These are phyloP conservation scores for Pseudochirops corinnae DNA, from an alignment of 2,797 vertebrate genomes.

Conservation along the genomic window DNA sequence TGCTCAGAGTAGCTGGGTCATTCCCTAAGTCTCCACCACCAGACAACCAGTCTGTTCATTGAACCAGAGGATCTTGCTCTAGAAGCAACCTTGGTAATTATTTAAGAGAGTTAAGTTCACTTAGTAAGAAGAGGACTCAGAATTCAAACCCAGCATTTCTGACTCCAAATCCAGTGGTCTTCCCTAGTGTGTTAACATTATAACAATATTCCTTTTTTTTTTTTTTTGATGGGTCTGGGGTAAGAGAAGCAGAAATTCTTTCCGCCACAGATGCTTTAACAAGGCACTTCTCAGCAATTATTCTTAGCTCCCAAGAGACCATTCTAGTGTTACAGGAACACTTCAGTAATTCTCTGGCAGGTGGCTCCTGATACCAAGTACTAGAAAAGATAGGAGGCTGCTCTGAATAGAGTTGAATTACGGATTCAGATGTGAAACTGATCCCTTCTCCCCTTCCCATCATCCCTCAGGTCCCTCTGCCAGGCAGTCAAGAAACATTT, in stretches of 20 bases:
- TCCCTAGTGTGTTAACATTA: background rate
- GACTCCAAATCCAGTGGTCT: background rate
- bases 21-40: background rate
- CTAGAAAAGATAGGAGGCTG: background rate
- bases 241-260: background rate
- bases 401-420: background rate
- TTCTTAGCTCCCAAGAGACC: background rate
- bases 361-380: background rate
- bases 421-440: background rate
- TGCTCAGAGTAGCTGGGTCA: background rate
- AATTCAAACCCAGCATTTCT: background rate
- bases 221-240: background rate
- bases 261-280: background rate
- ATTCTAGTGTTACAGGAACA: background rate
- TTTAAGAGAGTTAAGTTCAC: background rate
- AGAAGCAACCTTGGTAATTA: background rate
- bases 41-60: background rate
- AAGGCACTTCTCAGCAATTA: background rate
- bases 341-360: background rate
- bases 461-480: background rate
- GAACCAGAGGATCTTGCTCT: background rate
- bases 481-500: background rate
- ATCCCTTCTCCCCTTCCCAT: background rate
- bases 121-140: background rate
- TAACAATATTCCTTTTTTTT: background rate